A percentile compares a stretch with the other conserved stretches of the same genome.
phyloP scores from a whole-genome alignment of 2,888 invertebrate genomes.

The Papilio demoleus region DNA sequence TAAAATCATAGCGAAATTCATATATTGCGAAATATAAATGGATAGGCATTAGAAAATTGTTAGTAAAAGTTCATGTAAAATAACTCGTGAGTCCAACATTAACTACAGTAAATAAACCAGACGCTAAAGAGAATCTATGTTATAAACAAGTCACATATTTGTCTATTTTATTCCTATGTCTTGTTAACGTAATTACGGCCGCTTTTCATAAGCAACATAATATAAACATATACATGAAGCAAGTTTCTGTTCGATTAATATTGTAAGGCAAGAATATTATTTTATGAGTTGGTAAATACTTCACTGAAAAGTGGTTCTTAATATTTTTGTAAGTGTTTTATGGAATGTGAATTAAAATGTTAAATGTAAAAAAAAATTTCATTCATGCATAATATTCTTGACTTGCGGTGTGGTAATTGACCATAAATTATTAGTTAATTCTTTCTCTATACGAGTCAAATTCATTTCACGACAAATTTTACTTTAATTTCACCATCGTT shows the following conservation, averaged over 20 bases:
- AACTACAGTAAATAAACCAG: slow-evolving; percentile 43
- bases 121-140: slow-evolving; percentile 48
- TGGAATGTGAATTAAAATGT: no score
- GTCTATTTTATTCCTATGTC: slow-evolving; percentile 42
- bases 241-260: slow-evolving; percentile 7
- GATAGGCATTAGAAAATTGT: not conserved
- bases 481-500: slow-evolving; percentile 43
- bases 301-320: not conserved
- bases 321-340: not conserved
- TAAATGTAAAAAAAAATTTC: not conserved
- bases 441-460: not conserved
- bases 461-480: not conserved
- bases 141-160: slow-evolving; percentile 40
- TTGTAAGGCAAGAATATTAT: not conserved
- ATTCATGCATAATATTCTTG: not conserved
- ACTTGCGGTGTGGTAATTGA: not conserved
- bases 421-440: no score
- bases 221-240: not conserved
- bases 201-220: not conserved
- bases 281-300: not conserved
- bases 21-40: not conserved
- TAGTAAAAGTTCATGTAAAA: slow-evolving; percentile 4
- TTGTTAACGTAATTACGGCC: slow-evolving; percentile 44
- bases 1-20: not conserved
- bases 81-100: slow-evolving; percentile 42